Evolutionary conservation across 2,113 vertebrate species (phyloP).

Genomic region (Ophiodon elongatus): DNA sequence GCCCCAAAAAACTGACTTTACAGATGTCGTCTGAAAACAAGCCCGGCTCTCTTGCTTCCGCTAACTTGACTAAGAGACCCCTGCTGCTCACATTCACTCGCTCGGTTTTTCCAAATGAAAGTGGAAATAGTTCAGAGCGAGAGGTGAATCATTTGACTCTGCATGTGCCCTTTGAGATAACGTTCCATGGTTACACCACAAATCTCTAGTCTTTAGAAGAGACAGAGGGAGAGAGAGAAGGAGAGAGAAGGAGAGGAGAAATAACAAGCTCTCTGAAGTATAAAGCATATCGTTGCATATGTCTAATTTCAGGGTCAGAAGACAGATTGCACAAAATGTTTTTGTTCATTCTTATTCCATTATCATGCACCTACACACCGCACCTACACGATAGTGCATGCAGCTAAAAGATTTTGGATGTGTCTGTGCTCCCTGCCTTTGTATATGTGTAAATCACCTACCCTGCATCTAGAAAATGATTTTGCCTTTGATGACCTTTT

Average conservation of each 20-base stretch:
- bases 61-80: constrained; percentile 35
- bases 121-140: constrained; percentile 60
- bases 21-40: constrained; percentile 26
- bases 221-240: no score
- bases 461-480: constrained; percentile 19
- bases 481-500: constrained; percentile 69
- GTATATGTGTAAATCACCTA: neutral
- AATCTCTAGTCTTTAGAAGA: constrained; percentile 64
- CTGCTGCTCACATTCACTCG: constrained; percentile 42
- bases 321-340: constrained; percentile 45
- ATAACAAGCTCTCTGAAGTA: constrained; percentile 60
- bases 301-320: constrained; percentile 62
- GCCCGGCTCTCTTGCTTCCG: constrained; percentile 3
- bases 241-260: constrained; percentile 30
- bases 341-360: constrained; percentile 9
- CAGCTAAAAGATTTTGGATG: constrained; percentile 30
- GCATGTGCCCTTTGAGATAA: constrained; percentile 77
- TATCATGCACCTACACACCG: constrained; percentile 16
- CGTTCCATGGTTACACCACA: constrained; percentile 46
- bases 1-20: constrained; percentile 9
- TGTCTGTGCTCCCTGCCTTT: constrained; percentile 9
- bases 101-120: constrained; percentile 54
- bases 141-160: constrained; percentile 72
- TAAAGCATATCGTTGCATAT: constrained; percentile 45
- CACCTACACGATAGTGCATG: neutral